phyloP scores from a whole-genome alignment of 2,888 invertebrate species.

The Eristalinus sepulchralis region DNA sequence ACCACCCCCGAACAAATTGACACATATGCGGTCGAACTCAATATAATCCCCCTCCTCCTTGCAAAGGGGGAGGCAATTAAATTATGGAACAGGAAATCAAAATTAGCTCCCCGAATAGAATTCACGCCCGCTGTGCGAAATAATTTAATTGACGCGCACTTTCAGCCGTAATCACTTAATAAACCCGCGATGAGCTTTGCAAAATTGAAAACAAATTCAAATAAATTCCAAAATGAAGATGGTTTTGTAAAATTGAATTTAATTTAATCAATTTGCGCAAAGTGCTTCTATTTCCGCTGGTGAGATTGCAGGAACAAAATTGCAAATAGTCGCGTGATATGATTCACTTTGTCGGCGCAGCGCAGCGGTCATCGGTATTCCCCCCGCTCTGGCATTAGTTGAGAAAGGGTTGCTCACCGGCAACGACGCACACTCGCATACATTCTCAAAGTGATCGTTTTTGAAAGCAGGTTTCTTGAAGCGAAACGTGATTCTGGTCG shows the following conservation, averaged over 20 bases:
- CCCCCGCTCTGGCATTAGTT: background rate
- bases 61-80: background rate
- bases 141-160: conserved; percentile 5
- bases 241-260: background rate
- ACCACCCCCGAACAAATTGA: background rate
- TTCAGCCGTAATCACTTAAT: background rate
- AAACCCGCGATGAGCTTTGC: background rate
- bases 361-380: background rate
- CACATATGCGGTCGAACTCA: background rate
- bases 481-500: no score
- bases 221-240: background rate
- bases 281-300: background rate
- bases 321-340: background rate
- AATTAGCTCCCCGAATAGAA: background rate
- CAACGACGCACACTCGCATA: background rate
- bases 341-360: background rate
- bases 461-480: no score
- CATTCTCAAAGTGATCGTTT: no score
- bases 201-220: background rate
- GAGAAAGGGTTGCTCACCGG: background rate
- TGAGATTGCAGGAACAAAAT: background rate
- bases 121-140: background rate
- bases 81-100: background rate
- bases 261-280: background rate
- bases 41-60: background rate